Conservation (phyloP, 2,797 vertebrate genomes). For the Chelmon rostratus region DNA sequence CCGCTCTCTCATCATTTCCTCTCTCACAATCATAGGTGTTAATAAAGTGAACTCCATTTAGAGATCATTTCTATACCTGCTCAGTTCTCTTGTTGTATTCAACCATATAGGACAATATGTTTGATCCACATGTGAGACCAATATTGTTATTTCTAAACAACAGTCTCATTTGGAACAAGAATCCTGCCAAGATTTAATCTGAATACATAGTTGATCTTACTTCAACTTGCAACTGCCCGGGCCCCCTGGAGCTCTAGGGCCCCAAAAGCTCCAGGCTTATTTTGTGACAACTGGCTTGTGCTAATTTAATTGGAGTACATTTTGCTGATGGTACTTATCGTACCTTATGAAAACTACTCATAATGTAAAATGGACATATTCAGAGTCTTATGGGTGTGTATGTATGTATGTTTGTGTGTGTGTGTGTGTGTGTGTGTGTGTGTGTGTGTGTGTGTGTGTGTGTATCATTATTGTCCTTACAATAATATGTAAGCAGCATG, state of each 20-base stretch:
- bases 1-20: constrained; percentile 50
- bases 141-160: neutral
- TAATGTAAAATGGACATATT: neutral
- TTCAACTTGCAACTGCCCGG: neutral
- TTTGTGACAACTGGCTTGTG: neutral
- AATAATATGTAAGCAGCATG: neutral
- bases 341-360: neutral
- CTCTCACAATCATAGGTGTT: constrained; percentile 60
- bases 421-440: too few relatives aligned
- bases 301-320: neutral
- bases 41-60: constrained; percentile 63
- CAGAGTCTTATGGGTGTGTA: too few relatives aligned
- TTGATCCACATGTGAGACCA: constrained; percentile 1
- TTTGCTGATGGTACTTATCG: neutral
- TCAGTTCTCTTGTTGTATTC: constrained; percentile 14
- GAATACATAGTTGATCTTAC: neutral
- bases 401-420: too few relatives aligned
- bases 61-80: constrained; percentile 11
- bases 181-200: neutral
- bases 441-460: too few relatives aligned
- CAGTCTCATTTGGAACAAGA: neutral
- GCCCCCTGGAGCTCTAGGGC: neutral
- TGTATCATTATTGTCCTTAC: neutral
- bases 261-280: neutral
- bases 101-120: neutral